Conservation (phyloP, 1,140 invertebrate species). For the Triops longicaudatus region DNA sequence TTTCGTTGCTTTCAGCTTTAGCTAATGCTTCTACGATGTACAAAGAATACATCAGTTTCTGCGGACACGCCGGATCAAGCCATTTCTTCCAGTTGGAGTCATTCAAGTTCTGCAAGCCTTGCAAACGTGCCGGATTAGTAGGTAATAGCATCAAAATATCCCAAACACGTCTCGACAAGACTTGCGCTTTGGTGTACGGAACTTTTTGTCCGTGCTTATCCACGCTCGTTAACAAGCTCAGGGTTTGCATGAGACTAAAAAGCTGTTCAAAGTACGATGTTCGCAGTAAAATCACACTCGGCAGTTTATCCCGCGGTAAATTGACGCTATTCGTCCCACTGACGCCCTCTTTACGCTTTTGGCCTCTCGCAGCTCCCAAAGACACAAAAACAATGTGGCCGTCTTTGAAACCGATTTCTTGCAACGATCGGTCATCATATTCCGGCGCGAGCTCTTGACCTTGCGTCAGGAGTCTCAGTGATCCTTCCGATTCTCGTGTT, state of each 20-base stretch:
- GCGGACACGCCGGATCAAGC: conserved; percentile 74
- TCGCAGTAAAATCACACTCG: conserved; percentile 71
- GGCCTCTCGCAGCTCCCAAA: conserved; percentile 64
- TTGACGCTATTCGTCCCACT: neutral
- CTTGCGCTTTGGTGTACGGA: conserved; percentile 78
- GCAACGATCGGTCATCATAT: conserved; percentile 79
- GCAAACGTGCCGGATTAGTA: conserved; percentile 71
- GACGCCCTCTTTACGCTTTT: conserved; percentile 44
- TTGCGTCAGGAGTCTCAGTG: conserved; percentile 82
- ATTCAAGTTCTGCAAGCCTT: conserved; percentile 67
- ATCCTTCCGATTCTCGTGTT: conserved; percentile 56
- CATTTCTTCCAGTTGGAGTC: conserved; percentile 56
- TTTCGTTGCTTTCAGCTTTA: conserved; percentile 34
- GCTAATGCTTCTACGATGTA: conserved; percentile 77
- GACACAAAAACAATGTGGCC: conserved; percentile 75
- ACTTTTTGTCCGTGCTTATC: conserved; percentile 64
- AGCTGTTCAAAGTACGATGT: conserved; percentile 82
- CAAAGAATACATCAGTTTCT: conserved; percentile 89
- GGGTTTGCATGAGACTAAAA: conserved; percentile 77
- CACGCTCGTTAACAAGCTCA: conserved; percentile 70
- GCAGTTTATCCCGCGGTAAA: conserved; percentile 65
- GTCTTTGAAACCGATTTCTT: conserved; percentile 86
- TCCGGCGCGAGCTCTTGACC: conserved; percentile 89
- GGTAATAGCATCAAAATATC: conserved; percentile 85
- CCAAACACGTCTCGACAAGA: conserved; percentile 83